Evolutionary conservation across 2,888 invertebrate genomes (phyloP).

Genomic region (Osedax frankpressi): DNA sequence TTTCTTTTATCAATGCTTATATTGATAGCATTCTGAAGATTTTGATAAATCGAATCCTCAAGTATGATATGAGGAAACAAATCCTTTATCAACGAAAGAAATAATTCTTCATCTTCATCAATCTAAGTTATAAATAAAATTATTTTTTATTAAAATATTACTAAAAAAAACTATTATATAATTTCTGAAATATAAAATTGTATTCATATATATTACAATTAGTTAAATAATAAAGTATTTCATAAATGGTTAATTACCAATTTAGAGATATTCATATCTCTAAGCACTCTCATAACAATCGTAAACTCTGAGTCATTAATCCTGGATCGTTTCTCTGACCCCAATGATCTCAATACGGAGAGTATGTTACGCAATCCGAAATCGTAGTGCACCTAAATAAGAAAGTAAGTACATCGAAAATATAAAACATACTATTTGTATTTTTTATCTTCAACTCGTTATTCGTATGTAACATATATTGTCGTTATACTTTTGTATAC

Average conservation of each 20-base stretch:
- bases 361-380: slow-evolving; percentile 47
- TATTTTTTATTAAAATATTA: too few species aligned
- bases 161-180: too few species aligned
- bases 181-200: too few species aligned
- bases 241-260: slow-evolving; percentile 47
- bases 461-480: not conserved
- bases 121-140: slow-evolving; percentile 51
- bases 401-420: not conserved
- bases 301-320: slow-evolving; percentile 43
- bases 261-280: slow-evolving; percentile 47
- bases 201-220: too few species aligned
- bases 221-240: too few species aligned
- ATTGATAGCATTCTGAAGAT: slow-evolving; percentile 62
- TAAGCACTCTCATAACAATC: slow-evolving; percentile 45
- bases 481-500: not conserved
- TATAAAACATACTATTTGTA: not conserved
- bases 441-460: not conserved
- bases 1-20: slow-evolving; percentile 56
- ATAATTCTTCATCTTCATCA: slow-evolving; percentile 78
- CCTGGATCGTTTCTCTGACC: slow-evolving; percentile 42
- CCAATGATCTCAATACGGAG: slow-evolving; percentile 46
- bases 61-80: slow-evolving; percentile 75
- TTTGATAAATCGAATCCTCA: slow-evolving; percentile 59
- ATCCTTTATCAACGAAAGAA: slow-evolving; percentile 72
- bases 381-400: slow-evolving; percentile 45